These are phyloP conservation scores for Epinephelus coioides DNA, from an alignment of 2,797 vertebrate genomes.

Conservation along the genomic window DNA sequence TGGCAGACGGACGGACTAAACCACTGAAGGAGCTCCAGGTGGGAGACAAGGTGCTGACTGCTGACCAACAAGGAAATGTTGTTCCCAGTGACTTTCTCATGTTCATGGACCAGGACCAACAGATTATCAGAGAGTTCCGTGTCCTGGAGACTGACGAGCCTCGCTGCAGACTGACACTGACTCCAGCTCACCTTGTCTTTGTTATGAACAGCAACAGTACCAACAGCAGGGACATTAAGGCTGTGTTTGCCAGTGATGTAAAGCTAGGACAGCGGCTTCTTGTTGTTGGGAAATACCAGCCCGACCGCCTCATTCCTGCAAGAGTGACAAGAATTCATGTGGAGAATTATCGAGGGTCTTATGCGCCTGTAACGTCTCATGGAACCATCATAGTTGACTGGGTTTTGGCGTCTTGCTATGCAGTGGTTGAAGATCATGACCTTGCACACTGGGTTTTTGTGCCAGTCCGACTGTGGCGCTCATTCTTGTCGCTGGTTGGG, in stretches of 20 bases:
- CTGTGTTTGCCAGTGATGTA: constrained; percentile 88
- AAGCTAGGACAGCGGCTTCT: constrained; percentile 86
- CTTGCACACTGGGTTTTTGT: constrained; percentile 91
- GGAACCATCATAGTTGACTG: constrained; percentile 91
- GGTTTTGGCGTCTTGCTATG: constrained; percentile 92
- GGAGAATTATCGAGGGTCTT: constrained; percentile 84
- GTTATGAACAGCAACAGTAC: constrained; percentile 68
- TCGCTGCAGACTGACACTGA: constrained; percentile 84
- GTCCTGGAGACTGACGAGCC: constrained; percentile 88
- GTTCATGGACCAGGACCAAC: constrained; percentile 88
- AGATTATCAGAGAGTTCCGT: constrained; percentile 84
- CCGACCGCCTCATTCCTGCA: constrained; percentile 75
- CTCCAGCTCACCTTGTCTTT: constrained; percentile 90
- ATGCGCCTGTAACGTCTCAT: constrained; percentile 90
- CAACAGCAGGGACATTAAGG: constrained; percentile 39
- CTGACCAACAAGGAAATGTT: constrained; percentile 83
- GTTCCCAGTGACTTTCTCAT: constrained; percentile 90
- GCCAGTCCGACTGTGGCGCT: constrained; percentile 86
- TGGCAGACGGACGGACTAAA: constrained; percentile 88
- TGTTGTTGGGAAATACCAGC: constrained; percentile 77
- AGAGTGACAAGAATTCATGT: constrained; percentile 86
- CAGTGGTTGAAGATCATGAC: constrained; percentile 89
- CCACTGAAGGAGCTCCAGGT: constrained; percentile 86
- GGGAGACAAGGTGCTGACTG: constrained; percentile 88
- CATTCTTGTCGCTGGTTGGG: constrained; percentile 76